Conservation (phyloP, 53 echinoderm and acorn worm genomes). For the Temnopleurus reevesii region DNA sequence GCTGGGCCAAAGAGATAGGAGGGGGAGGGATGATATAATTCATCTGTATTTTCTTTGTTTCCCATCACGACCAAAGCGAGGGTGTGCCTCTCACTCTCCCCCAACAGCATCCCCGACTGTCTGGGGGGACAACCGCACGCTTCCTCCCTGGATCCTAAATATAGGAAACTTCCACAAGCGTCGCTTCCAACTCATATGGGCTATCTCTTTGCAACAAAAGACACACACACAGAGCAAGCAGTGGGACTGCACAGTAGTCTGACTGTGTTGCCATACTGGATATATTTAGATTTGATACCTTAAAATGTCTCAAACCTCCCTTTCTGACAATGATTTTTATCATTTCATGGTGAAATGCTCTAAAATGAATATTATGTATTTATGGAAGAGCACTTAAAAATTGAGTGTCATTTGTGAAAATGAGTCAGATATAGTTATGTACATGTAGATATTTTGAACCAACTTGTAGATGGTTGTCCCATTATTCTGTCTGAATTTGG, state of each 20-base stretch:
- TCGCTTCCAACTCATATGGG: not conserved
- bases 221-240: not conserved
- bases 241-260: not conserved
- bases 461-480: no score
- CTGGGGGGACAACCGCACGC: not conserved
- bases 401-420: no score
- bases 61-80: not conserved
- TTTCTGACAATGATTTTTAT: no score
- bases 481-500: no score
- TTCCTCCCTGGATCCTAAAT: not conserved
- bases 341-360: no score
- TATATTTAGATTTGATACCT: not conserved
- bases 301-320: no score
- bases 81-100: conserved; percentile 4
- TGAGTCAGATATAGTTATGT: no score
- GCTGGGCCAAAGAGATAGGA: not conserved
- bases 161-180: conserved; percentile 9
- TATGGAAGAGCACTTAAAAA: no score
- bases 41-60: not conserved
- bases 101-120: not conserved
- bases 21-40: not conserved
- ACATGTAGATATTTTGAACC: no score
- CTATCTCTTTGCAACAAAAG: conserved; percentile 1
- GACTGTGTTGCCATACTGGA: not conserved
- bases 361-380: no score